Base-by-base conservation (phyloP, 2,113 vertebrate genomes). In the Echinops telfairi region DNA sequence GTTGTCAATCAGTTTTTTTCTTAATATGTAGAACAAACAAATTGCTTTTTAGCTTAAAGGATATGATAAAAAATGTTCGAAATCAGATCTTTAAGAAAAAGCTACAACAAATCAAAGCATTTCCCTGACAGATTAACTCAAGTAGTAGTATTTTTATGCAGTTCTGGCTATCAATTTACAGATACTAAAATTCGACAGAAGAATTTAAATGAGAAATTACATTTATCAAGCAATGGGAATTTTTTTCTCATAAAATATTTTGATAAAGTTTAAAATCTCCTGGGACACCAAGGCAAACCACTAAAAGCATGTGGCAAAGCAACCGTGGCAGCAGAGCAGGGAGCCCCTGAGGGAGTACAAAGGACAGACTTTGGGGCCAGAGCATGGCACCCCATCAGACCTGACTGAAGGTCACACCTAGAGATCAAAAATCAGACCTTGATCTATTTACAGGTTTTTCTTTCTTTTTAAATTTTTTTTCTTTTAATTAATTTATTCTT, bases 231-330 rank as follows among this genome's bases (percentile, higher is more conserved):
- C 71, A 68, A 57, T 36, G 83, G 12, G 3, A 84, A 80, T 16
- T 86, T 80, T 90, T 90, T 80, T 15, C 16, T 89, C 27, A 91
- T 66, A 87, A 92, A 66, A 93, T 86, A 64, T 53, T 93, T 66
- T 89, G 57, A 36, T 94, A 90, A 82, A 40, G 9, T 92, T 83
- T 79, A 79, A 94, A 66, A 77, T 80, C 33, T 86, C 70, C 79
- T n/a, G n/a, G n/a, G n/a, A n/a, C n/a, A n/a, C n/a, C n/a, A n/a
- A n/a, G n/a, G n/a, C n/a, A n/a, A n/a, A n/a, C n/a, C n/a, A n/a
- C n/a, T n/a, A n/a, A n/a, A n/a, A n/a, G n/a, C n/a, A n/a, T n/a
- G n/a, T n/a, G n/a, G n/a, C n/a, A n/a, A n/a, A n/a, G n/a, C n/a
- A n/a, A n/a, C n/a, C n/a, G n/a, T n/a, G n/a, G n/a, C n/a, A n/a